phyloP scores from a whole-genome alignment of 2,888 invertebrate species.

The Drosophila diplacantha region DNA sequence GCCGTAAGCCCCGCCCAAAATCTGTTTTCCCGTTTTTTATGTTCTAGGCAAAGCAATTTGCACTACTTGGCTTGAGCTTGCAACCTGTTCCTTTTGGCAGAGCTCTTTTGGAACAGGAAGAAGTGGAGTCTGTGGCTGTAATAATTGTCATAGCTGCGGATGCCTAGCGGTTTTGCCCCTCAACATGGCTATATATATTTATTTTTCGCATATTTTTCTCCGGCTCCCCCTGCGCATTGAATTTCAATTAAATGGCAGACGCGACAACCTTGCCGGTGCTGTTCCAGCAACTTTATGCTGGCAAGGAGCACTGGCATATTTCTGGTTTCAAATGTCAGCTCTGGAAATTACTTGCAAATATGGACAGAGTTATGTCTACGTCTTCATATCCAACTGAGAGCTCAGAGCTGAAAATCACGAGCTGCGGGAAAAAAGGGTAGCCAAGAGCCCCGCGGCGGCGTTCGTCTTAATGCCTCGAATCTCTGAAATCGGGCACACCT shows the following conservation, averaged over 20 bases:
- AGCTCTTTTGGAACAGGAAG: constrained; percentile 15
- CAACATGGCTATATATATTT: background rate
- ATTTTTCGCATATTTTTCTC: background rate
- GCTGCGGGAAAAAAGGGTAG: constrained; percentile 21
- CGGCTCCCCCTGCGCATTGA: constrained; percentile 68
- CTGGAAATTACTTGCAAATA: constrained; percentile 32
- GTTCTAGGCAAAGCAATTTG: constrained; percentile 53
- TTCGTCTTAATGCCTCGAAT: constrained; percentile 23
- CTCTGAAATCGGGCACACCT: constrained; percentile 41
- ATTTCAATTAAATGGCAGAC: constrained; percentile 66
- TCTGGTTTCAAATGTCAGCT: constrained; percentile 69
- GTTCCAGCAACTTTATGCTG: constrained; percentile 22
- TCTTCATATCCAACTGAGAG: constrained; percentile 27
- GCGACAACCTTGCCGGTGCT: constrained; percentile 31
- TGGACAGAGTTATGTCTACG: constrained; percentile 33
- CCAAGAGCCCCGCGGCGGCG: constrained; percentile 34
- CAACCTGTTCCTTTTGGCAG: constrained; percentile 54
- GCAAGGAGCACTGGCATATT: constrained; percentile 37
- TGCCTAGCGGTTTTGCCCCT: constrained; percentile 48
- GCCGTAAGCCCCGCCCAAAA: background rate
- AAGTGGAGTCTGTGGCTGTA: constrained; percentile 37
- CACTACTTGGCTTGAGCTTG: constrained; percentile 44
- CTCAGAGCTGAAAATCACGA: constrained; percentile 20
- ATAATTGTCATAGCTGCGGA: constrained; percentile 56
- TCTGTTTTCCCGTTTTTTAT: constrained; percentile 10